Evolutionary conservation across 2,797 vertebrate species (phyloP).

Genomic region (Gymnopithys bicolor): DNA sequence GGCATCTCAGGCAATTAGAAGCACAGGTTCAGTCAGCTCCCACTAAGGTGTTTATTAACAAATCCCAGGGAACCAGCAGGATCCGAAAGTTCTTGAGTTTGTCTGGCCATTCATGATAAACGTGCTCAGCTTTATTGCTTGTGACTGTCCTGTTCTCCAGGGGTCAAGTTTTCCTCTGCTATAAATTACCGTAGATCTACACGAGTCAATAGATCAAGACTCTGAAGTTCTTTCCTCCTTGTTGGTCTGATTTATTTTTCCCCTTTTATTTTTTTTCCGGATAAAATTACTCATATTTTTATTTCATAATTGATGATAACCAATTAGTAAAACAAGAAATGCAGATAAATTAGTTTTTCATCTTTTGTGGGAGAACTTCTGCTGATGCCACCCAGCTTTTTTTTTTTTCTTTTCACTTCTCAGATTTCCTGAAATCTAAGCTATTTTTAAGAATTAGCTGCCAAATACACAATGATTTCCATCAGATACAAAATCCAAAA

Average conservation of each 20-base stretch:
- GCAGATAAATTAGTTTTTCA: neutral
- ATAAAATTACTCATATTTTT: neutral
- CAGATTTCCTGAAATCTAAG: neutral
- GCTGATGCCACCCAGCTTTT: neutral
- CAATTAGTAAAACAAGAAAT: neutral
- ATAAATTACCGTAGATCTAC: neutral
- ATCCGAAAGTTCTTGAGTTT: neutral
- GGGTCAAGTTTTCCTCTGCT: neutral
- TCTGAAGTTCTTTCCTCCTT: neutral
- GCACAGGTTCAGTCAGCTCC: neutral
- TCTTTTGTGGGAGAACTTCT: neutral
- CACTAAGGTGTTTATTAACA: neutral
- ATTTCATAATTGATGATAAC: neutral
- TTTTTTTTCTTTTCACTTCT: neutral
- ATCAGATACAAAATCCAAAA: neutral
- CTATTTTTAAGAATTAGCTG: neutral
- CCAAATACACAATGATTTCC: neutral
- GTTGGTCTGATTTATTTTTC: neutral
- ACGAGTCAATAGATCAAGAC: neutral
- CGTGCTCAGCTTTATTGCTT: neutral
- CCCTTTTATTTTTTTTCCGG: neutral
- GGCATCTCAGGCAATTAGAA: neutral
- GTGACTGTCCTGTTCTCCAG: neutral
- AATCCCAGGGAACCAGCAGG: neutral
- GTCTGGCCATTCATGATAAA: neutral